These are phyloP conservation scores for Glaucidium brasilianum DNA, from an alignment of 2,113 vertebrate species.

Conservation along the genomic window DNA sequence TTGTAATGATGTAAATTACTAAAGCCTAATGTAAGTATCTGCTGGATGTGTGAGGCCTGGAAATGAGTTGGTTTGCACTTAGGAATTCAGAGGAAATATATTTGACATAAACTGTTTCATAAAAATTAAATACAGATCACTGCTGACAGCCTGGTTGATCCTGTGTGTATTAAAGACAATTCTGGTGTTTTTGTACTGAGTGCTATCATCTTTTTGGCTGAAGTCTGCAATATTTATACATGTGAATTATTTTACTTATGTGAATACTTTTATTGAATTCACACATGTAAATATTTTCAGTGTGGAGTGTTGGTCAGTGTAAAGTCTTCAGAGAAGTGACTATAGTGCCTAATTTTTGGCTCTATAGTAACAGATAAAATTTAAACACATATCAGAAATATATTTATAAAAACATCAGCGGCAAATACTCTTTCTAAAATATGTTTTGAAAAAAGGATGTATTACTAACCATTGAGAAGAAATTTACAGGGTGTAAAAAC, in stretches of 20 bases:
- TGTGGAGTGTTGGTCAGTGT: background rate
- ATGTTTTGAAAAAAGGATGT: background rate
- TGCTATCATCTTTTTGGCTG: background rate
- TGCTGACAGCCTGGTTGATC: background rate
- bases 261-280: background rate
- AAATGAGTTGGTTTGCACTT: background rate
- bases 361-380: background rate
- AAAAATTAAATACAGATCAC: background rate
- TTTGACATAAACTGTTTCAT: background rate
- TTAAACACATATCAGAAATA: background rate
- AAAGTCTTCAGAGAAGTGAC: background rate
- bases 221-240: background rate
- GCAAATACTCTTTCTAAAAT: background rate
- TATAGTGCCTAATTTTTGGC: background rate
- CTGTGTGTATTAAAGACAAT: background rate
- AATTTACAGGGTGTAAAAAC: background rate
- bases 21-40: background rate
- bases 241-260: background rate
- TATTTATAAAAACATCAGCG: background rate
- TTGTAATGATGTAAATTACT: background rate
- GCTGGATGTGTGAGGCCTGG: background rate
- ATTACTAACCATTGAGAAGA: background rate
- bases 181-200: background rate
- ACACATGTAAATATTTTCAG: background rate
- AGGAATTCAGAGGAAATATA: background rate